Conservation (phyloP, 2,113 vertebrate species). For the Hoplias malabaricus region DNA sequence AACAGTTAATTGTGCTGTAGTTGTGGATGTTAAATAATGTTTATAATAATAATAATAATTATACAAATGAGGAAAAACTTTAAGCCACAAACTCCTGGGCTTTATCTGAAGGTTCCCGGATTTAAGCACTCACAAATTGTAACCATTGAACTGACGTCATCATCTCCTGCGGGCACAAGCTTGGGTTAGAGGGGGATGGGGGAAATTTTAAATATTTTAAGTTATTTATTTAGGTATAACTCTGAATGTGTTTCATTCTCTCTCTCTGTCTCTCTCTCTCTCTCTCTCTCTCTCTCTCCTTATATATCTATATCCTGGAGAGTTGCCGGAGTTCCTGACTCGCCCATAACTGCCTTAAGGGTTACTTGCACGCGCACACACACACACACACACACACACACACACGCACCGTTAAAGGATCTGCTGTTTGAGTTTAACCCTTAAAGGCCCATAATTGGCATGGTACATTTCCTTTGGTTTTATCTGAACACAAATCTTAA, state of each 20-base stretch:
- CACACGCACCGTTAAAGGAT: not conserved
- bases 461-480: no score
- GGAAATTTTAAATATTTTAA: slow-evolving; percentile 29
- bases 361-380: not conserved
- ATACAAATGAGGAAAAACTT: no score
- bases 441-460: not conserved
- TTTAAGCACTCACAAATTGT: no score
- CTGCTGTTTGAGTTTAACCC: not conserved
- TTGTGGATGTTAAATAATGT: no score
- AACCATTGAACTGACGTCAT: no score
- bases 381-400: not conserved
- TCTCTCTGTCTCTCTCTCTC: not conserved
- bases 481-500: no score
- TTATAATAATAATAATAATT: no score
- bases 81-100: no score
- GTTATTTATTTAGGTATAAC: no score
- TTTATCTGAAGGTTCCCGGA: not conserved
- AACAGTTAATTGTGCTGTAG: no score
- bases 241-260: not conserved
- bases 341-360: slow-evolving; percentile 45
- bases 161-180: no score
- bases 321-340: slow-evolving; percentile 45
- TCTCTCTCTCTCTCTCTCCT: not conserved
- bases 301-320: slow-evolving; percentile 59
- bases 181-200: slow-evolving; percentile 31